Evolutionary conservation across 2,797 vertebrate genomes (phyloP).

Genomic region (Otolemur crassicaudatus): DNA sequence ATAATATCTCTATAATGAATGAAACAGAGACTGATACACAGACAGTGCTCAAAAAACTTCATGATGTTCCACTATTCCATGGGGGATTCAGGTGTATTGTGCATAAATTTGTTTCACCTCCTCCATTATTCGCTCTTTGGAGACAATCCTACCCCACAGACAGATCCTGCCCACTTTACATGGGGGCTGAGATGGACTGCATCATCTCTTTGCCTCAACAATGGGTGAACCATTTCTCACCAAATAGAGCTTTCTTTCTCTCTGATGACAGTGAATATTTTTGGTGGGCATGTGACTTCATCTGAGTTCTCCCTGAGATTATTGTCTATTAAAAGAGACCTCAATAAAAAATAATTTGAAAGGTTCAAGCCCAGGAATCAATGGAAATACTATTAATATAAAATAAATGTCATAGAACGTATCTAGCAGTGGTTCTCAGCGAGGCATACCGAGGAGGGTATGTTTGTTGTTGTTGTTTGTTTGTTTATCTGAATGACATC

Average conservation of each 20-base stretch:
- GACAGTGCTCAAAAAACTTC: background rate
- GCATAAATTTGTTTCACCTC: background rate
- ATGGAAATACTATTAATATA: background rate
- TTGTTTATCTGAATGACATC: background rate
- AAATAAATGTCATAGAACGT: background rate
- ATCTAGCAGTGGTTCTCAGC: background rate
- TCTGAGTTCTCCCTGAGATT: background rate
- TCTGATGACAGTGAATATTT: background rate
- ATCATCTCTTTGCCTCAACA: background rate
- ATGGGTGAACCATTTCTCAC: background rate
- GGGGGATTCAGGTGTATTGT: background rate
- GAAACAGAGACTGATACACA: background rate
- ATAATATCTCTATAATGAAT: background rate
- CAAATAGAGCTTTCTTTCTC: background rate
- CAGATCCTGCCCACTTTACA: background rate
- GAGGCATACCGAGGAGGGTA: background rate
- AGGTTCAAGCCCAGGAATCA: background rate
- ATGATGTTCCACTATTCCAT: background rate
- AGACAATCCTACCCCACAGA: background rate
- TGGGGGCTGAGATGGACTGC: background rate
- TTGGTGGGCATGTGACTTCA: background rate
- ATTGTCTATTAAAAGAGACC: constrained; percentile 11
- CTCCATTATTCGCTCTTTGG: background rate
- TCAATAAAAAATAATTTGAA: constrained; percentile 33
- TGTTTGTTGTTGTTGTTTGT: background rate